Conservation (phyloP, 1,140 invertebrate species). For the Drosophila nikananu region DNA sequence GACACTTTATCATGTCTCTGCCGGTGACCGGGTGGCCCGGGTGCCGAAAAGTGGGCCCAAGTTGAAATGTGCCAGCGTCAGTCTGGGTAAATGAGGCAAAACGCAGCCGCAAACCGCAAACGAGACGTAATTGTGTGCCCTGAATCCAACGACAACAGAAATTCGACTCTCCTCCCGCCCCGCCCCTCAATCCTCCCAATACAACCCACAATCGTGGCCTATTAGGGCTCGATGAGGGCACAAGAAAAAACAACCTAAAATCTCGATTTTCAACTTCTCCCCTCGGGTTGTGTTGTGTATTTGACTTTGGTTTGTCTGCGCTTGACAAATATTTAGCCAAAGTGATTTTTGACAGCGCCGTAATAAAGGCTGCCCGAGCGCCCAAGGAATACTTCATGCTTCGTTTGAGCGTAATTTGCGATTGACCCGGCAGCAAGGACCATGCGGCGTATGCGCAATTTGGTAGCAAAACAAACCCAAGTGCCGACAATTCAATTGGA, state of each 20-base stretch:
- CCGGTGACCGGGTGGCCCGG: conserved; percentile 51
- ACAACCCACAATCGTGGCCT: conserved; percentile 5
- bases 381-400: conserved; percentile 60
- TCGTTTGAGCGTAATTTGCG: conserved; percentile 64
- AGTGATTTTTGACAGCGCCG: conserved; percentile 77
- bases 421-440: conserved; percentile 45
- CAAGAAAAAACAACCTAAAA: conserved; percentile 1
- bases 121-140: conserved; percentile 46
- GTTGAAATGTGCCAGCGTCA: conserved; percentile 75
- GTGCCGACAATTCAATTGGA: conserved; percentile 40
- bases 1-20: conserved; percentile 80
- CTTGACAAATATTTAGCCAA: conserved; percentile 76
- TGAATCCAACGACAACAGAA: conserved; percentile 19
- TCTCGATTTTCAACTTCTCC: conserved; percentile 24
- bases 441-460: conserved; percentile 76
- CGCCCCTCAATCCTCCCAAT: not conserved
- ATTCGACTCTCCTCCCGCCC: no score
- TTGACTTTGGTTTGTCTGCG: conserved; percentile 61
- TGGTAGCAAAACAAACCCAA: conserved; percentile 36
- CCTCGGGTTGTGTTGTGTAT: conserved; percentile 29
- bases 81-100: conserved; percentile 74
- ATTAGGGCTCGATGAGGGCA: conserved; percentile 31
- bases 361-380: conserved; percentile 47
- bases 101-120: conserved; percentile 57
- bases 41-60: conserved; percentile 42